phyloP scores from a whole-genome alignment of 2,113 vertebrate genomes.

The Gallinago undulata region DNA sequence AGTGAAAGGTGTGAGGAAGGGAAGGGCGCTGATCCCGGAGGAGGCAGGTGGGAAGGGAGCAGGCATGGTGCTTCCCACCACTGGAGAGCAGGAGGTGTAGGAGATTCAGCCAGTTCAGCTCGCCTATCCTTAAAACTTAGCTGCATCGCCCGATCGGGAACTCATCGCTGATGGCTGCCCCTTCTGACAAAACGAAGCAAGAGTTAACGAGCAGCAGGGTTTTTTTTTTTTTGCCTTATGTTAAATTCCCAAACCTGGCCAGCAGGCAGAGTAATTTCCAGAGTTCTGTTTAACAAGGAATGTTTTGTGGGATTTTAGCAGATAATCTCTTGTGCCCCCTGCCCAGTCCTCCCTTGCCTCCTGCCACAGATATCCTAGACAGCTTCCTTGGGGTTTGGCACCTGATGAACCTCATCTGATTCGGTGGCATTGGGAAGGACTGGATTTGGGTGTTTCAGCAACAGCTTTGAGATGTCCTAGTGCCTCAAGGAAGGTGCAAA shows the following conservation, averaged over 20 bases:
- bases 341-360: background rate
- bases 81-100: background rate
- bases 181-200: constrained; percentile 14
- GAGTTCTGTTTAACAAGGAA: constrained; percentile 66
- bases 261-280: constrained; percentile 65
- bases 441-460: background rate
- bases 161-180: background rate
- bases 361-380: background rate
- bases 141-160: background rate
- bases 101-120: constrained; percentile 11
- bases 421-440: background rate
- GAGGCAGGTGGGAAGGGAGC: background rate
- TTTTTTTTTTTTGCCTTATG: background rate
- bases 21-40: background rate
- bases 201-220: background rate
- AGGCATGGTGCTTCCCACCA: background rate
- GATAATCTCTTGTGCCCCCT: background rate
- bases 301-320: constrained; percentile 41
- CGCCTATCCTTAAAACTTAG: constrained; percentile 39
- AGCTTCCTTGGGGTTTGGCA: constrained; percentile 41
- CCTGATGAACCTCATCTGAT: background rate
- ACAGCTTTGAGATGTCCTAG: background rate
- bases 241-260: constrained; percentile 67
- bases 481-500: constrained; percentile 5
- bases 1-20: background rate